These are phyloP conservation scores for Drosophila glabriapex DNA, from an alignment of 2,888 invertebrate species.

Conservation along the genomic window DNA sequence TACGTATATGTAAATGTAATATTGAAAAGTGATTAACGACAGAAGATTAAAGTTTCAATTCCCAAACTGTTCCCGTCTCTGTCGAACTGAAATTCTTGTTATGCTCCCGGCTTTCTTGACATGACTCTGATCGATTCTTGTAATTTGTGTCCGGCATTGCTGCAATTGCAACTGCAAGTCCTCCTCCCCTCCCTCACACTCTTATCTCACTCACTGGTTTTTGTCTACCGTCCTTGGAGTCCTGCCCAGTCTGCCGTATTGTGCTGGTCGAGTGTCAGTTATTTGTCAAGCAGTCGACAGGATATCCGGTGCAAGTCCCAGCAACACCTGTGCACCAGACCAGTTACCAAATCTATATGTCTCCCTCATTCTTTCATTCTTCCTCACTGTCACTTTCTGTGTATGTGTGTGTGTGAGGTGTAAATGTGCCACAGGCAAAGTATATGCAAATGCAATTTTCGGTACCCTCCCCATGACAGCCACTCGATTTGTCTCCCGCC, in stretches of 20 bases:
- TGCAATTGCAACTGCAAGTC: conserved; percentile 17
- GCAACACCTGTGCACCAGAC: conserved; percentile 25
- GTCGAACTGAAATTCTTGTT: neutral
- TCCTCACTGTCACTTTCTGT: neutral
- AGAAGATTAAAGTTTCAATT: neutral
- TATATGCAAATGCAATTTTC: conserved; percentile 78
- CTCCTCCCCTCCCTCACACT: neutral
- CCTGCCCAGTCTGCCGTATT: neutral
- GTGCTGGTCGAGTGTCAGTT: conserved; percentile 36
- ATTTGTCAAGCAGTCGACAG: conserved; percentile 48
- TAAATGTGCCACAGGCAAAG: conserved; percentile 62
- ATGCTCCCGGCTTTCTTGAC: neutral
- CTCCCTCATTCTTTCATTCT: neutral
- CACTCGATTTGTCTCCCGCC: conserved; percentile 60
- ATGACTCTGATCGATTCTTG: conserved; percentile 18
- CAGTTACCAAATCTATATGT: neutral
- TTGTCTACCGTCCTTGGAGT: conserved; percentile 5
- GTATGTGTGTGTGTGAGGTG: conserved; percentile 29
- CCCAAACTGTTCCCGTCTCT: neutral
- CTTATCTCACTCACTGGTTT: neutral
- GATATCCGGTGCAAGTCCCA: conserved; percentile 7
- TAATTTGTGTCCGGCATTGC: conserved; percentile 13
- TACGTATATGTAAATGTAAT: neutral
- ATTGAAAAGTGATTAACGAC: neutral
- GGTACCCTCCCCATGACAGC: conserved; percentile 73